Evolutionary conservation across 1,140 invertebrate genomes (phyloP).

Genomic region (Rhagoletis zephyria): DNA sequence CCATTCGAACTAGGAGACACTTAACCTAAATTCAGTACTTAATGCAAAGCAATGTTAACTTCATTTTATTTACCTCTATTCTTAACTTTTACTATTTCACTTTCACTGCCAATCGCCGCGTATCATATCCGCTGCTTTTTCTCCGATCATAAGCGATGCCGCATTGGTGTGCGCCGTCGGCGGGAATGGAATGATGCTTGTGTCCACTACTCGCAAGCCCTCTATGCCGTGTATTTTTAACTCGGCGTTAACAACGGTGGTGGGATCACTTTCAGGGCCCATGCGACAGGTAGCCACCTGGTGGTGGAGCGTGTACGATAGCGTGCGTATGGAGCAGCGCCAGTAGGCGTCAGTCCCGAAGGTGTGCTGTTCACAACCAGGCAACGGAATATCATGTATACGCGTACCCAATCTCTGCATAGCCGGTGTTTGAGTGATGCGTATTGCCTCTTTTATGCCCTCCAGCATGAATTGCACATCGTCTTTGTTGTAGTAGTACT

Average conservation of each 20-base stretch:
- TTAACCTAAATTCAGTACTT: constrained; percentile 7
- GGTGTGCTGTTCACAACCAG: constrained; percentile 76
- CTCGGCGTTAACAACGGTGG: constrained; percentile 83
- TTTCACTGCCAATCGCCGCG: constrained; percentile 75
- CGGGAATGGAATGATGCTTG: constrained; percentile 83
- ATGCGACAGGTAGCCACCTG: constrained; percentile 84
- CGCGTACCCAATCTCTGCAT: constrained; percentile 75
- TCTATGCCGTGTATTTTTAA: constrained; percentile 82
- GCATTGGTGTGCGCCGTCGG: constrained; percentile 83
- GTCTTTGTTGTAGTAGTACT: constrained; percentile 79
- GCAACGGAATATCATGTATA: constrained; percentile 76
- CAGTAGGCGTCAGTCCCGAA: constrained; percentile 82
- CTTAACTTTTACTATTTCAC: not conserved
- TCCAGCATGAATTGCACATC: constrained; percentile 81
- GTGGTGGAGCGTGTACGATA: constrained; percentile 81
- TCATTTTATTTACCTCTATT: not conserved
- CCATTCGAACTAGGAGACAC: not conserved
- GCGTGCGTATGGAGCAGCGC: constrained; percentile 80
- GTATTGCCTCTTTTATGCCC: constrained; percentile 79
- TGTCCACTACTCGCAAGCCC: constrained; percentile 83
- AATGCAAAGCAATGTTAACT: not conserved
- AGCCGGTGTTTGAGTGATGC: constrained; percentile 77
- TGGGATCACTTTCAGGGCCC: constrained; percentile 80
- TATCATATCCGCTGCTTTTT: constrained; percentile 89
- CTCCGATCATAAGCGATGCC: constrained; percentile 87